Base-by-base conservation (phyloP, 1,140 invertebrate species). In the Thalassaphorura encarpata region DNA sequence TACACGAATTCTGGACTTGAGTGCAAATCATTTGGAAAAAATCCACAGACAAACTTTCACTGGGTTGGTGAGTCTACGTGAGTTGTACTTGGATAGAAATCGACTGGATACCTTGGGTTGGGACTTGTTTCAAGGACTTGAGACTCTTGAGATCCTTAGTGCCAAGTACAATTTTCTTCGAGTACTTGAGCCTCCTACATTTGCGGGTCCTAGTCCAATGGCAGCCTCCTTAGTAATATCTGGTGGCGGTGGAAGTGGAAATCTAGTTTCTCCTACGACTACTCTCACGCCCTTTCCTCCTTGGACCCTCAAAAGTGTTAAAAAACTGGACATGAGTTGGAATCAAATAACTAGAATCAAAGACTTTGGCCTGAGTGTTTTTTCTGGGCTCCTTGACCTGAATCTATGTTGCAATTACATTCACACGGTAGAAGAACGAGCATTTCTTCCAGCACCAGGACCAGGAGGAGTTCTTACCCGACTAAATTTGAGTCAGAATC, bases 401-500 rank as follows among this genome's bases (percentile, higher is more conserved):
- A 62, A 62, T 56, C 50, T 62, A 36, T 59, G 53, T 54, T 58
- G 53, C 39, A 62, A 62, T 51, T 62, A 59, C 46, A 59, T 62
- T 33, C 61, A 62, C 46, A 62, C 61, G 19, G 40, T 62, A 26
- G 61, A 62, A 56, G 54, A 55, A 21, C 45, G 50, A 27, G 61
- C 61, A 29, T 59, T 62, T 45, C 21, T 28, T 47, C 29, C 28
- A 19, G 16, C n/a, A 2, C 33, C 33, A 4, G 8, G 26, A 6
- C 15, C 15, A 15, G 15, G 15, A 27, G 29, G 52, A 16, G 23
- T 21, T 13, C 39, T 58, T 13, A 39, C 40, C 31, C 58, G 60
- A 28, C n/a, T 36, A 42, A 81, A 89, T 69, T 71, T 94, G 51
- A 83, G 85, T 49, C 81, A 86, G 64, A 89, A 89, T 70, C 87